Evolutionary conservation across 2,113 vertebrate genomes (phyloP), one percentile per base, ranked within the genome.

Genomic region (Alosa alosa): DNA sequence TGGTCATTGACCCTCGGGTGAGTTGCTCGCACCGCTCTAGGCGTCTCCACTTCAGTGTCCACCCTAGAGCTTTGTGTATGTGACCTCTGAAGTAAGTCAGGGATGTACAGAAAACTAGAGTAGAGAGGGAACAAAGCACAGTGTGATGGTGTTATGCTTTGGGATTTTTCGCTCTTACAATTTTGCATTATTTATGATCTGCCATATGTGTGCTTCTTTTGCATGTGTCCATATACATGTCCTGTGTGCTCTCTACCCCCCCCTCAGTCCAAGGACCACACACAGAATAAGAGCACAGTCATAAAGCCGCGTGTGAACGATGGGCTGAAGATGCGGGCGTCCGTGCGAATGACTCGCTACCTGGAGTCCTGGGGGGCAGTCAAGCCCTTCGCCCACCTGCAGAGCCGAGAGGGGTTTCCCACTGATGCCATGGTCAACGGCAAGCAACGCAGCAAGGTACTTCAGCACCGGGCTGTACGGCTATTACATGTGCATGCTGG

Each of bases 341-440:
- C 98, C 0, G 97, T 99, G 83, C 96, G 98, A 7, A 97, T 99
- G 96, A 99, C 98, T 0, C 97, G 98, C 0, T 99, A 99, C 87
- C 93, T 99, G 9, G 98, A 99, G 91, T 99, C 98, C 3, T 99
- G 98, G 98, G 98, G 98, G 0, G 98, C 98, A 0, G 97, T 97
- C 0, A 96, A 98, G 86, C 98, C 98, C 22, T 99, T 99, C 11
- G 97, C 98, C 0, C 98, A 99, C 92, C 96, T 99, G 39, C 98
- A 96, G 94, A 97, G 94, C 86, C 93, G 97, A 0, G 98, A 98
- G 20, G 97, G 96, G 0, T 94, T 97, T 82, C 94, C 94, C 93
- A 52, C 93, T 0, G 98, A 98, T 75, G 90, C 92, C 0, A 95
- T 96, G 0, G 83, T 94, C 57, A 97, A 94, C 0, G 95, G 96